Evolutionary conservation across 2,888 invertebrate species (phyloP).

Genomic region (Theretra japonica): DNA sequence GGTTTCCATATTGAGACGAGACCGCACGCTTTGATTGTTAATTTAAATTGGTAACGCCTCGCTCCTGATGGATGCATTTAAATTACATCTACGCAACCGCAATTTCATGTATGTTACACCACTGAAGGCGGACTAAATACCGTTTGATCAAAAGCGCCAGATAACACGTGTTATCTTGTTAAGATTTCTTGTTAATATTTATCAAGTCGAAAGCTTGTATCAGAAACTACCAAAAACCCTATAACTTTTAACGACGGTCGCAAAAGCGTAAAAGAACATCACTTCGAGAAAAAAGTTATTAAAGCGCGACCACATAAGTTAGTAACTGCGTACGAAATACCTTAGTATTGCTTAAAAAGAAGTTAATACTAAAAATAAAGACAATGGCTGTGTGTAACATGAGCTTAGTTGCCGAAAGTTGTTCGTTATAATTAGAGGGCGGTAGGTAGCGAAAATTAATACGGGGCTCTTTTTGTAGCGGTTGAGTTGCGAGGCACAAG

Average conservation of each 20-base stretch:
- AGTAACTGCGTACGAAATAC: conserved; percentile 9
- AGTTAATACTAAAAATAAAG: conserved; percentile 62
- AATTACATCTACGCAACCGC: not conserved
- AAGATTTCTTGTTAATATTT: conserved; percentile 6
- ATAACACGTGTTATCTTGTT: not conserved
- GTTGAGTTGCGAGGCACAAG: conserved; percentile 3
- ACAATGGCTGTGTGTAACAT: conserved; percentile 66
- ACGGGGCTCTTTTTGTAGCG: conserved; percentile 58
- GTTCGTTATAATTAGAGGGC: conserved; percentile 71
- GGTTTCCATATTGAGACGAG: conserved; percentile 51
- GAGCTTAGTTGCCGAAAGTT: conserved; percentile 70
- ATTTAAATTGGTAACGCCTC: conserved; percentile 44
- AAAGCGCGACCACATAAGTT: conserved; percentile 3
- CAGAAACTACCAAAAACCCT: not conserved
- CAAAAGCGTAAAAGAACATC: not conserved
- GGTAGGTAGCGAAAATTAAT: conserved; percentile 70
- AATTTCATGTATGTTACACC: not conserved
- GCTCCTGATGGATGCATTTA: conserved; percentile 2
- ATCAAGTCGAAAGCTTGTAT: not conserved
- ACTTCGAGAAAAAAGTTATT: not conserved
- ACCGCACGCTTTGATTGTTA: conserved; percentile 48
- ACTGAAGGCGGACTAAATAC: not conserved
- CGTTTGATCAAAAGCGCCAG: too few species aligned
- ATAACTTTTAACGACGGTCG: conserved; percentile 2
- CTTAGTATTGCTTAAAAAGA: conserved; percentile 44